Conservation (phyloP, 2,888 invertebrate genomes). For the Microdon myrmicae region DNA sequence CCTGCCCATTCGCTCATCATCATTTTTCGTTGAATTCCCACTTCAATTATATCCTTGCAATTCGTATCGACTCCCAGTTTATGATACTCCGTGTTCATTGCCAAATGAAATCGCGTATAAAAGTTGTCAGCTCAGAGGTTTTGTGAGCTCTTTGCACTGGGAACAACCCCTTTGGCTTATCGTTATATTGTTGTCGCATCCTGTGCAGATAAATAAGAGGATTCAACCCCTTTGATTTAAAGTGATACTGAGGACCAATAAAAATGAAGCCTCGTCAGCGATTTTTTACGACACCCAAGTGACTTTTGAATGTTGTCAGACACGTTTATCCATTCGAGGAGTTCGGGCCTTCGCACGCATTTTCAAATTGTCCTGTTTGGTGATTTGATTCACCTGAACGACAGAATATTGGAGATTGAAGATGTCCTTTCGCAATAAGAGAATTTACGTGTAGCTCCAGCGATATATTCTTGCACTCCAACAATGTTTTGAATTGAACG, state of each 20-base stretch:
- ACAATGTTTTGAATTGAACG: too few relatives aligned
- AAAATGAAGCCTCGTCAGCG: constrained; percentile 49
- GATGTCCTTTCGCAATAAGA: too few relatives aligned
- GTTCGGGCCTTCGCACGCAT: background rate
- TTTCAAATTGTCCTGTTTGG: too few relatives aligned
- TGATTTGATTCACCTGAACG: constrained; percentile 27
- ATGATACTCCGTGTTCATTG: constrained; percentile 32
- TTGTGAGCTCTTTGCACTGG: constrained; percentile 9
- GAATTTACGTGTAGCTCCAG: too few relatives aligned
- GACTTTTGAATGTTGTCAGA: constrained; percentile 40
- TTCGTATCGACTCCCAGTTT: constrained; percentile 30
- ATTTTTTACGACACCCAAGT: constrained; percentile 47
- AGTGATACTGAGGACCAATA: constrained; percentile 43
- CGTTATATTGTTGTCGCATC: constrained; percentile 24
- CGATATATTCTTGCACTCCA: too few relatives aligned
- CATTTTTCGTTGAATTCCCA: constrained; percentile 32
- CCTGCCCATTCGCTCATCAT: too few relatives aligned
- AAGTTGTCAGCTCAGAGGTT: constrained; percentile 41
- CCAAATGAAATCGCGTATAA: constrained; percentile 44
- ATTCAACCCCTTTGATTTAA: constrained; percentile 44
- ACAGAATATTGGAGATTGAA: too few relatives aligned
- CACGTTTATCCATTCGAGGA: constrained; percentile 26
- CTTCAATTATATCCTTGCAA: constrained; percentile 45
- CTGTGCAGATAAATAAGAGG: constrained; percentile 22
- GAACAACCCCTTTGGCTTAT: constrained; percentile 33